These are phyloP conservation scores for Eupleurogrammus muticus DNA, from an alignment of 2,797 vertebrate genomes.

Conservation along the genomic window DNA sequence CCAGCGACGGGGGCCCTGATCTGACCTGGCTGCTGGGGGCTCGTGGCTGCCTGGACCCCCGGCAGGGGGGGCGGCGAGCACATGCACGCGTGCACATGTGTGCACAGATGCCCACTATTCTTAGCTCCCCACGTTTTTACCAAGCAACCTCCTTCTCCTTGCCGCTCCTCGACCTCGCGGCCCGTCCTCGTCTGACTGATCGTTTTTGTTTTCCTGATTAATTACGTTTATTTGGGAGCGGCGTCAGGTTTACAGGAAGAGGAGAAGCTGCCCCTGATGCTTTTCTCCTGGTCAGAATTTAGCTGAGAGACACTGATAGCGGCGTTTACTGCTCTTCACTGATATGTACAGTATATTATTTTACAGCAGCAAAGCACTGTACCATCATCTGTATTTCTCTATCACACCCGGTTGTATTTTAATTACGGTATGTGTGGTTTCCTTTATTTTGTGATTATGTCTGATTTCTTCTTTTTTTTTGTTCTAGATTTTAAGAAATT, in stretches of 20 bases:
- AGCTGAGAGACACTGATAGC: no score
- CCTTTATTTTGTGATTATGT: conserved; percentile 40
- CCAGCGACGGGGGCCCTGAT: conserved; percentile 81
- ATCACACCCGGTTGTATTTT: conserved; percentile 39
- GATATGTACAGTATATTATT: conserved; percentile 69
- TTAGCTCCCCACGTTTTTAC: conserved; percentile 37
- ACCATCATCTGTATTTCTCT: conserved; percentile 35
- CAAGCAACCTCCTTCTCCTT: conserved; percentile 43
- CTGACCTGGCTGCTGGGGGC: conserved; percentile 81
- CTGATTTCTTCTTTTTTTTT: conserved; percentile 37
- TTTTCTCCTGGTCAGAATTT: no score
- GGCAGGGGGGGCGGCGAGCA: no score
- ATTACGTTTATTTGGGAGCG: conserved; percentile 67
- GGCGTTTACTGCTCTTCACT: conserved; percentile 57
- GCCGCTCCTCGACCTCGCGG: conserved; percentile 45
- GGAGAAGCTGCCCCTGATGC: no score
- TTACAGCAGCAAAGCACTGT: conserved; percentile 40
- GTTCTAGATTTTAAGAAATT: conserved; percentile 38
- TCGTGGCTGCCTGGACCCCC: no score
- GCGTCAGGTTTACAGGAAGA: conserved; percentile 58
- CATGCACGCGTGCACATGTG: conserved; percentile 28
- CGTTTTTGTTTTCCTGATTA: conserved; percentile 66
- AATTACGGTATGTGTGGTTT: conserved; percentile 38
- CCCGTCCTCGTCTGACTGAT: conserved; percentile 63
- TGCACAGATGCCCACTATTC: conserved; percentile 39